These are phyloP conservation scores for Eueremaeus valkanovi DNA, from an alignment of 2,888 invertebrate species.

Conservation along the genomic window DNA sequence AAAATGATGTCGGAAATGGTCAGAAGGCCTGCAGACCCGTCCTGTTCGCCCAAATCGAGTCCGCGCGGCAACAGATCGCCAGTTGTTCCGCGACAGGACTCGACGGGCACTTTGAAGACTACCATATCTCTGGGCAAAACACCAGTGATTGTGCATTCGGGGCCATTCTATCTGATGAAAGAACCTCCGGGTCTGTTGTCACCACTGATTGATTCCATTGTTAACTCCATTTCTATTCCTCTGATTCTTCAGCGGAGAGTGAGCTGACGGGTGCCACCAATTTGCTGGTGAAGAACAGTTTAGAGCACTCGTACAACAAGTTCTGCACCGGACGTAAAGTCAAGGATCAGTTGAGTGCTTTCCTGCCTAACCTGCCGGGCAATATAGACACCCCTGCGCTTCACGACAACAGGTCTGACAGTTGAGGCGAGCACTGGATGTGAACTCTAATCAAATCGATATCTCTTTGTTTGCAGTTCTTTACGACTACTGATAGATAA, in stretches of 20 bases:
- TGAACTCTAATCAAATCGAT: too few species aligned
- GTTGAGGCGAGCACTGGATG: background rate
- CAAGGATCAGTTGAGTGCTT: conserved; percentile 87
- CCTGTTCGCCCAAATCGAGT: conserved; percentile 48
- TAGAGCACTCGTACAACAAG: conserved; percentile 96
- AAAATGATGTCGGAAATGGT: conserved; percentile 46
- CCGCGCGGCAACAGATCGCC: conserved; percentile 53
- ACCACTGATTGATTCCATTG: background rate
- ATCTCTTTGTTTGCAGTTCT: too few species aligned
- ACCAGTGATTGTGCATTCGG: conserved; percentile 81
- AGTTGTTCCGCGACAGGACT: conserved; percentile 91
- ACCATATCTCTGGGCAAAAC: conserved; percentile 96
- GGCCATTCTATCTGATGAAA: conserved; percentile 97
- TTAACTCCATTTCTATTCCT: background rate
- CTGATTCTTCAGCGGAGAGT: conserved; percentile 65
- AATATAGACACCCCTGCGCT: conserved; percentile 86
- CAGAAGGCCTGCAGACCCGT: conserved; percentile 43
- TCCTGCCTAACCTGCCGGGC: conserved; percentile 89
- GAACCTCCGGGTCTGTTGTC: conserved; percentile 74
- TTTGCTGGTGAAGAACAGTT: conserved; percentile 91
- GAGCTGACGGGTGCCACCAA: conserved; percentile 93
- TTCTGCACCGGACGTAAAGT: conserved; percentile 60
- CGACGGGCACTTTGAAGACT: conserved; percentile 93
- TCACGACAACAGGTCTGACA: conserved; percentile 57
- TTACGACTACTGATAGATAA: conserved; percentile 70